Percentiles rank a stretch among this genome's conserved stretches.
These are phyloP conservation scores for Anthonomus grandis DNA, from an alignment of 1,140 invertebrate genomes.

Conservation along the genomic window DNA sequence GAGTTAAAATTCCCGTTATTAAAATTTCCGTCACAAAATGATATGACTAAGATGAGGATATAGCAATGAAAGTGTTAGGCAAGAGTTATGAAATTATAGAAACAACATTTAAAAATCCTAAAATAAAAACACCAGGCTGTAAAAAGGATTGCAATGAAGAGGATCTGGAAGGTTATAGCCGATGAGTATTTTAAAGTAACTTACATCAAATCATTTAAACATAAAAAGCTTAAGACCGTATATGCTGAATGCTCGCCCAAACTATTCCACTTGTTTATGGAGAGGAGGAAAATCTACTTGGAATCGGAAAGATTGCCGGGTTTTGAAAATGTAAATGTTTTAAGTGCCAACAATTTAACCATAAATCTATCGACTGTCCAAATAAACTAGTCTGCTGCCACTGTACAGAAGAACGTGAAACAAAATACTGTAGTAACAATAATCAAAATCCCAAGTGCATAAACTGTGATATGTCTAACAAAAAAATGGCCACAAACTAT, in stretches of 20 bases:
- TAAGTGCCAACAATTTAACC: background rate
- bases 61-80: background rate
- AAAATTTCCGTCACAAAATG: background rate
- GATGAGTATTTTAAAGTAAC: background rate
- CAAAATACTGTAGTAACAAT: background rate
- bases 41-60: conserved; percentile 5
- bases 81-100: background rate
- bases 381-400: background rate
- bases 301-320: too few species aligned
- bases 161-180: background rate
- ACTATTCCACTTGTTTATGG: background rate
- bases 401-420: background rate
- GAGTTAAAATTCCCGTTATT: background rate
- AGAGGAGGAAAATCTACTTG: too few species aligned
- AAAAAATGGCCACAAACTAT: background rate
- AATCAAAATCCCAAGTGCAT: background rate
- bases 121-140: background rate
- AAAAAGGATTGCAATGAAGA: background rate
- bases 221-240: background rate
- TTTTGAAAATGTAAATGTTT: background rate
- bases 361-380: background rate
- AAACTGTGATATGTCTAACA: background rate
- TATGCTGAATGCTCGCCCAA: background rate
- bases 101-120: background rate
- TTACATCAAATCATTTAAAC: background rate